Evolutionary conservation across 1,140 invertebrate species (phyloP).

Genomic region (Camponotus vicinus): DNA sequence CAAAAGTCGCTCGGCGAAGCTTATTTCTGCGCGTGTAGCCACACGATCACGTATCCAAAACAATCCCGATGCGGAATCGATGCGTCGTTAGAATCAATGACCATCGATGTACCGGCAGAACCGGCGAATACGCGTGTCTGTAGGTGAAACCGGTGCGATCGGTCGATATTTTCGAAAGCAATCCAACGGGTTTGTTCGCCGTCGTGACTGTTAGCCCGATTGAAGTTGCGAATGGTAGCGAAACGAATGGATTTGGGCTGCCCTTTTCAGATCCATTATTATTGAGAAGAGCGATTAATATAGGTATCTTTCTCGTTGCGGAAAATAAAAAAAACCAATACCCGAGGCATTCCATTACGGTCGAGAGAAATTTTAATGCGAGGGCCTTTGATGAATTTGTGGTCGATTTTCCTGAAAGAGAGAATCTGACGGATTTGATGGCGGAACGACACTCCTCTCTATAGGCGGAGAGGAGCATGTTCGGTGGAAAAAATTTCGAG

Average conservation of each 20-base stretch:
- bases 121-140: background rate
- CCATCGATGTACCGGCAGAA: conserved; percentile 19
- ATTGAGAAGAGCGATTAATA: conserved; percentile 39
- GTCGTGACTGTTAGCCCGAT: conserved; percentile 34
- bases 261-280: conserved; percentile 40
- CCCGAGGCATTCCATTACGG: conserved; percentile 39
- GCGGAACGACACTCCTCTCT: background rate
- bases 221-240: conserved; percentile 30
- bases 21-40: conserved; percentile 31
- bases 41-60: conserved; percentile 8
- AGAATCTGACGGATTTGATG: conserved; percentile 51
- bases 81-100: conserved; percentile 41
- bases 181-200: conserved; percentile 38
- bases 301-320: background rate
- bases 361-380: conserved; percentile 51
- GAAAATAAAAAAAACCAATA: conserved; percentile 32
- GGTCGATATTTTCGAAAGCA: conserved; percentile 47
- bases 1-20: conserved; percentile 42
- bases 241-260: conserved; percentile 36
- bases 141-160: conserved; percentile 20
- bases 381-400: conserved; percentile 58
- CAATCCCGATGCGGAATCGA: background rate
- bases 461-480: conserved; percentile 34
- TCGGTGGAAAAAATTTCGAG: conserved; percentile 34
- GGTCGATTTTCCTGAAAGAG: conserved; percentile 45